Conservation (phyloP, 1,140 invertebrate genomes). For the Calephelis nemesis region DNA sequence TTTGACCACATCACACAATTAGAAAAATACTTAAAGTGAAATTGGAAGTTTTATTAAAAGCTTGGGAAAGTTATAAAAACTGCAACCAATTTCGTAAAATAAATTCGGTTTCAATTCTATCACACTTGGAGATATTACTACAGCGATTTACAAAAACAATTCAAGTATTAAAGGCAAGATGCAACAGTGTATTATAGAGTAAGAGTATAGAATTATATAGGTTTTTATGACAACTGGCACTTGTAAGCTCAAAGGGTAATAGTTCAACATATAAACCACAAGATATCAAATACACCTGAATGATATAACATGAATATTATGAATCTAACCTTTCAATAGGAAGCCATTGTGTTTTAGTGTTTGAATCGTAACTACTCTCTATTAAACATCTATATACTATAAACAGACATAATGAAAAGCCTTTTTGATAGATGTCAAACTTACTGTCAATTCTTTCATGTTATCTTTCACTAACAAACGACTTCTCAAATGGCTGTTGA, state of each 20-base stretch:
- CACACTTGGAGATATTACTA: conserved; percentile 24
- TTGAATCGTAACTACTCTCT: conserved; percentile 4
- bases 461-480: neutral
- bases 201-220: conserved; percentile 24
- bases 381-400: conserved; percentile 13
- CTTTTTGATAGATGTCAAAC: neutral
- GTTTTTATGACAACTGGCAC: conserved; percentile 22
- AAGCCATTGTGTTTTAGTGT: conserved; percentile 20
- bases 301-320: neutral
- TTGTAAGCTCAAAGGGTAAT: conserved; percentile 32
- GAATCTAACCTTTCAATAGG: conserved; percentile 29
- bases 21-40: no score
- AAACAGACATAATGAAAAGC: conserved; percentile 7
- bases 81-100: conserved; percentile 1
- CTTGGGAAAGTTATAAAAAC: neutral
- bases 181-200: conserved; percentile 34
- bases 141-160: conserved; percentile 10
- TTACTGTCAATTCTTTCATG: neutral
- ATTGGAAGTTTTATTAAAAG: no score
- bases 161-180: conserved; percentile 11
- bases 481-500: neutral
- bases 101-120: conserved; percentile 19
- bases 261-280: conserved; percentile 8
- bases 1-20: neutral
- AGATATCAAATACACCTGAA: neutral